A percentile compares a stretch with the other conserved stretches of the same genome.
Evolutionary conservation across 2,888 invertebrate genomes (phyloP).

Genomic region (Molanna angustata): DNA sequence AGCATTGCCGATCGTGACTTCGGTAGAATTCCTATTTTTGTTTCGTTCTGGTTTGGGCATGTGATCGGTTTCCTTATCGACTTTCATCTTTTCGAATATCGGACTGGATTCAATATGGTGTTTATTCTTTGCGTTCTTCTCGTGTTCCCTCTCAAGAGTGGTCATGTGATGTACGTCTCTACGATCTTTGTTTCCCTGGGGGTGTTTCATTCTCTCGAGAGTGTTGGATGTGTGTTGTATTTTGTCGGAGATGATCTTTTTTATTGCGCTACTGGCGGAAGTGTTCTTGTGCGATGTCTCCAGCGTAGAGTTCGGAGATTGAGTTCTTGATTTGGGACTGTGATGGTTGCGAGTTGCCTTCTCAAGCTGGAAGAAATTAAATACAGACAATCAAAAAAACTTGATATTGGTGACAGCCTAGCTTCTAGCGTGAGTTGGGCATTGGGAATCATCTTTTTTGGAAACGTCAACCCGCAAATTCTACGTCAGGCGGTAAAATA

Average conservation of each 20-base stretch:
- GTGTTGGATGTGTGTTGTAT: conserved; percentile 50
- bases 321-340: conserved; percentile 50
- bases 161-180: conserved; percentile 43
- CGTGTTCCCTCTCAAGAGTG: conserved; percentile 52
- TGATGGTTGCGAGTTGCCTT: conserved; percentile 50
- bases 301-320: conserved; percentile 50
- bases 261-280: conserved; percentile 42
- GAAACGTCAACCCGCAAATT: too few relatives aligned
- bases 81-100: conserved; percentile 36
- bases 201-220: conserved; percentile 46
- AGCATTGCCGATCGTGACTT: conserved; percentile 7
- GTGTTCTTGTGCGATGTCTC: conserved; percentile 46
- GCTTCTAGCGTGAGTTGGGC: too few relatives aligned
- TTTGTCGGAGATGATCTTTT: conserved; percentile 53
- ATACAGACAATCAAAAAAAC: conserved; percentile 2
- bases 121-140: conserved; percentile 48
- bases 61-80: conserved; percentile 7
- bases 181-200: conserved; percentile 39
- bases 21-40: conserved; percentile 46
- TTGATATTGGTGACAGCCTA: too few relatives aligned
- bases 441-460: too few relatives aligned
- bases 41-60: conserved; percentile 47
- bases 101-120: conserved; percentile 33
- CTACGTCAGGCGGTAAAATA: too few relatives aligned
- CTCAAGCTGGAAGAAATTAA: conserved; percentile 47